A percentile compares a stretch with the other conserved stretches of the same genome.
Conservation (phyloP, 2,113 vertebrate genomes). For the Thomomys bottae region DNA sequence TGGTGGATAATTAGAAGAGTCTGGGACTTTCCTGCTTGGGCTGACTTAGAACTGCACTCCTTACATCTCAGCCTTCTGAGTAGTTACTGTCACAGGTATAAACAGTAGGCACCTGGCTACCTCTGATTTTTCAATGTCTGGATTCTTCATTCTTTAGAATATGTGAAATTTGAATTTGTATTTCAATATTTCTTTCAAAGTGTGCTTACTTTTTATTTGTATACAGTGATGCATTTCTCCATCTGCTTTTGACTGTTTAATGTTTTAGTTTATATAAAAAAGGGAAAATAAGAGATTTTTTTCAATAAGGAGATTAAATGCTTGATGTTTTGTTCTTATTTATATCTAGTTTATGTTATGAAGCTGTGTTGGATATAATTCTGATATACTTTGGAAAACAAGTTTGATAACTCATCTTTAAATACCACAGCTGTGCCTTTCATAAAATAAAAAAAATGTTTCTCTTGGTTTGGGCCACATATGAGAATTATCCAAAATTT, state of each 20-base stretch:
- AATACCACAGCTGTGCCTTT: constrained; percentile 73
- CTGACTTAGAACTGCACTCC: too few species aligned
- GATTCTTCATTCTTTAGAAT: background rate
- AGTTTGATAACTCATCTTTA: constrained; percentile 68
- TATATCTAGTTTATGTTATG: constrained; percentile 28
- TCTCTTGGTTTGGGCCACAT: constrained; percentile 52
- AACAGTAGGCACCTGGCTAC: too few species aligned
- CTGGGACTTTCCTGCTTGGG: too few species aligned
- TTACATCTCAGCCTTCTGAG: too few species aligned
- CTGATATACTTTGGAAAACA: constrained; percentile 31
- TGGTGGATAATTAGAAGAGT: too few species aligned
- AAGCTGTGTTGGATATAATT: constrained; percentile 56
- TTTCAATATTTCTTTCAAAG: background rate
- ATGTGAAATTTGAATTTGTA: background rate
- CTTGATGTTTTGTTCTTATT: constrained; percentile 32
- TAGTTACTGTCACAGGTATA: too few species aligned
- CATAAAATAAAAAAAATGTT: constrained; percentile 53
- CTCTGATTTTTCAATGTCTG: background rate
- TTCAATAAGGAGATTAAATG: background rate
- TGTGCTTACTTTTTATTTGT: constrained; percentile 15
- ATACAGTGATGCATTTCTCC: background rate
- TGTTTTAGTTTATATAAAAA: constrained; percentile 24
- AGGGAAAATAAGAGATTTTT: background rate
- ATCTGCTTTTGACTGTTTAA: background rate
- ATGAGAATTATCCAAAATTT: constrained; percentile 32